These are phyloP conservation scores for Abrostola triplasia DNA, from an alignment of 2,888 invertebrate species.

Conservation along the genomic window DNA sequence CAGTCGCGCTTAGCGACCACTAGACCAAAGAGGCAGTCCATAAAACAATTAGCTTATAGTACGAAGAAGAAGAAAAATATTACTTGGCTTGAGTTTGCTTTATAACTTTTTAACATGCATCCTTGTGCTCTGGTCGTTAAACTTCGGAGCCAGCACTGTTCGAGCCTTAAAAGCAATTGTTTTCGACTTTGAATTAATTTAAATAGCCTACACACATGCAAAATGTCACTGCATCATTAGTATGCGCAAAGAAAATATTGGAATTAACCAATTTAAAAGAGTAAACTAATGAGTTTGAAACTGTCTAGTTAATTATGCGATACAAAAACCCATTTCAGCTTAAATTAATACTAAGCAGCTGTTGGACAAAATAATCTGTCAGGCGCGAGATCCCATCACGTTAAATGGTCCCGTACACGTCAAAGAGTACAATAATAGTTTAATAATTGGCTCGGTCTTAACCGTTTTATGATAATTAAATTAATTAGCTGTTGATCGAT, in stretches of 20 bases:
- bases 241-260: conserved; percentile 10
- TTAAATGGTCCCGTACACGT: conserved; percentile 49
- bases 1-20: no score
- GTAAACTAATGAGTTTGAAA: conserved; percentile 34
- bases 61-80: no score
- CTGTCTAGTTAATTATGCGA: conserved; percentile 58
- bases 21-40: no score
- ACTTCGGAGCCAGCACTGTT: background rate
- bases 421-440: conserved; percentile 48
- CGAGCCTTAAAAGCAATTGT: background rate
- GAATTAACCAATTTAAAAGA: conserved; percentile 37
- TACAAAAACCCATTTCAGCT: conserved; percentile 62
- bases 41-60: no score
- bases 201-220: background rate
- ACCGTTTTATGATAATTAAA: conserved; percentile 35
- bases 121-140: background rate
- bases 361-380: conserved; percentile 50
- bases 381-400: conserved; percentile 35
- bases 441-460: conserved; percentile 41
- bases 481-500: conserved; percentile 41
- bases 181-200: background rate
- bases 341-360: conserved; percentile 63
- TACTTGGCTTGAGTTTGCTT: no score
- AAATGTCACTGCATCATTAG: background rate
- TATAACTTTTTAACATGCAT: background rate